Evolutionary conservation across 2,113 vertebrate genomes (phyloP), one percentile per base, ranked within the genome.

Genomic region (Notothenia rossii): DNA sequence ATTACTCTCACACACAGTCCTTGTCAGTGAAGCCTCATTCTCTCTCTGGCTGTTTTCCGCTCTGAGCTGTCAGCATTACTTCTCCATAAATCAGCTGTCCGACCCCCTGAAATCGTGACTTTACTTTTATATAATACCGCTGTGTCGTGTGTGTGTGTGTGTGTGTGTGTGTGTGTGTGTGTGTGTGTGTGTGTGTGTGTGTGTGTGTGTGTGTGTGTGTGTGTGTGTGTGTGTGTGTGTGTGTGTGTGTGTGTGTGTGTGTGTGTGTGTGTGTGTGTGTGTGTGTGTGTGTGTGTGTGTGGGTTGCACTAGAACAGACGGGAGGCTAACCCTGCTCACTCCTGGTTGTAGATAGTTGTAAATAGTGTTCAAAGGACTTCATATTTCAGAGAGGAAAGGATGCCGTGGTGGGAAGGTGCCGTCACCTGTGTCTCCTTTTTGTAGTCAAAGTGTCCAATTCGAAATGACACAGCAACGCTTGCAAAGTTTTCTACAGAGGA

Each of bases 281-380:
- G 25, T 25, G 50, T 25, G 25, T 25, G 25, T 25, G 25, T 25
- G 25, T 25, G 25, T 25, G 2, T 72, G 68, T 56, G 72, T 72
- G 7, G 10, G 76, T 76, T 73, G 51, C 74, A 79, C 53, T 72
- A 56, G 69, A 75, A 77, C 58, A 73, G 76, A 77, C 73, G 20
- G 43, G 73, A 82, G 74, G 78, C 70, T 11, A 14, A 59, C 48
- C 33, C 76, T 63, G 78, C 79, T 91, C 84, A n/a, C 49, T 69
- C 77, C 54, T 60, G 72, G 63, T 25, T 90, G 90, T 91, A 90
- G 86, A 92, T 92, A 90, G 68, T n/a, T 92, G 91, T 92, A 92
- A 89, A 92, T 93, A 91, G 58, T 86, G 68, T 89, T 77, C 51
- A 86, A 79, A 91, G 67, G 72, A 75, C 72, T 69, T 83, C 12